Evolutionary conservation across 2,113 vertebrate species (phyloP).

Genomic region (Emydocephalus ijimae): DNA sequence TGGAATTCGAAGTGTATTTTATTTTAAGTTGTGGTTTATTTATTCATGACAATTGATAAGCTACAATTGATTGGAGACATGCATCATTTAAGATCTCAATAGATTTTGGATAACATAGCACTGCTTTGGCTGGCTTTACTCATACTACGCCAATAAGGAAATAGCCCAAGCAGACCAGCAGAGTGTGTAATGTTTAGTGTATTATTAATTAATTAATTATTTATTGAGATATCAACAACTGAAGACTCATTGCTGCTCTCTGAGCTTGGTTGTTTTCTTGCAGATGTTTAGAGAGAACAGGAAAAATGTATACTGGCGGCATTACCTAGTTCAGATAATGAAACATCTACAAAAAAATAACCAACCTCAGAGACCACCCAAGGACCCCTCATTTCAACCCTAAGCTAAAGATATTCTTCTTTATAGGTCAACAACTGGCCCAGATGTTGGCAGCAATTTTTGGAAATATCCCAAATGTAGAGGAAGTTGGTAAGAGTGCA

Average conservation of each 20-base stretch:
- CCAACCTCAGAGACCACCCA: neutral
- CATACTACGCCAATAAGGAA: neutral
- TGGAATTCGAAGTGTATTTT: neutral
- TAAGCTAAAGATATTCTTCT: neutral
- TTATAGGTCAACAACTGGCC: neutral
- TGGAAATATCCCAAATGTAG: neutral
- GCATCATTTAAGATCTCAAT: neutral
- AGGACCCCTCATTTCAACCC: neutral
- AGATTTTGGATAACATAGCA: neutral
- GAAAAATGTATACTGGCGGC: neutral
- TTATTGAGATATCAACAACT: neutral
- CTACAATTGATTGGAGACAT: neutral
- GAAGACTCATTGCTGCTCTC: neutral
- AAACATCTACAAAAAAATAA: neutral
- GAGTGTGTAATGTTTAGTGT: neutral
- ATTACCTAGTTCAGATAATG: neutral
- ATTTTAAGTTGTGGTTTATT: neutral
- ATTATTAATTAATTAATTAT: neutral
- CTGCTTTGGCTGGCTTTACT: neutral
- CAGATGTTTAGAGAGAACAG: neutral
- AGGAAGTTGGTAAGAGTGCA: neutral
- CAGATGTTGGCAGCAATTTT: neutral
- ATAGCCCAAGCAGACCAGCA: neutral
- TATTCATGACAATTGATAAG: neutral
- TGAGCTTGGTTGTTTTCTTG: neutral